A percentile compares a stretch with the other conserved stretches of the same genome.
phyloP scores from a whole-genome alignment of 2,888 invertebrate genomes.

The Criorhina ranunculi region DNA sequence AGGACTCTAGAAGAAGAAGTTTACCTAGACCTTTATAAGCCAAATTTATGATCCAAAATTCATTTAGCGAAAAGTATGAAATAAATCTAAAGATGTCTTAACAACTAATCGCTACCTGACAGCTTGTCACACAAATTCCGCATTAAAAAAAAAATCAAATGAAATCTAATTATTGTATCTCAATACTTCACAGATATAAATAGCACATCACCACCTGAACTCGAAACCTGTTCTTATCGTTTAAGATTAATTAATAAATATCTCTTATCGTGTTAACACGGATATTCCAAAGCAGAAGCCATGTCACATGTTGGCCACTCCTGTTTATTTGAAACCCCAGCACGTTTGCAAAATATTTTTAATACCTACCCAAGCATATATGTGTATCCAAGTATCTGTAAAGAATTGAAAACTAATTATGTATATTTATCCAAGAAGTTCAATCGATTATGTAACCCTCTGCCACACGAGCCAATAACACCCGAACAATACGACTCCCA shows the following conservation, averaged over 20 bases:
- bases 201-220: not conserved
- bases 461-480: constrained; percentile 21
- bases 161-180: not conserved
- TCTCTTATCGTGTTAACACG: not conserved
- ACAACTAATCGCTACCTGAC: too few species aligned
- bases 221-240: constrained; percentile 11
- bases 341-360: constrained; percentile 23
- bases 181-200: not conserved
- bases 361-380: not conserved
- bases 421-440: constrained; percentile 13
- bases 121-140: too few species aligned
- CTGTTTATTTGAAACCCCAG: not conserved
- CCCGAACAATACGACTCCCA: not conserved
- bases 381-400: not conserved
- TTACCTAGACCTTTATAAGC: too few species aligned
- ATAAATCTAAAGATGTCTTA: too few species aligned
- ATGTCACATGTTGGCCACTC: constrained; percentile 2
- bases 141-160: not conserved
- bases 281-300: not conserved
- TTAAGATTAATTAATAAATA: constrained; percentile 8
- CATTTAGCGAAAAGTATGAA: too few species aligned
- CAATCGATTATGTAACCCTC: constrained; percentile 36
- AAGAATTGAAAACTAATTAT: not conserved
- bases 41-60: too few species aligned
- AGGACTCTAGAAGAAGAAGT: too few species aligned